A percentile compares a stretch with the other conserved stretches of the same genome.
These are phyloP conservation scores for Heliconius hewitsoni DNA, from an alignment of 1,140 invertebrate species.

Conservation along the genomic window DNA sequence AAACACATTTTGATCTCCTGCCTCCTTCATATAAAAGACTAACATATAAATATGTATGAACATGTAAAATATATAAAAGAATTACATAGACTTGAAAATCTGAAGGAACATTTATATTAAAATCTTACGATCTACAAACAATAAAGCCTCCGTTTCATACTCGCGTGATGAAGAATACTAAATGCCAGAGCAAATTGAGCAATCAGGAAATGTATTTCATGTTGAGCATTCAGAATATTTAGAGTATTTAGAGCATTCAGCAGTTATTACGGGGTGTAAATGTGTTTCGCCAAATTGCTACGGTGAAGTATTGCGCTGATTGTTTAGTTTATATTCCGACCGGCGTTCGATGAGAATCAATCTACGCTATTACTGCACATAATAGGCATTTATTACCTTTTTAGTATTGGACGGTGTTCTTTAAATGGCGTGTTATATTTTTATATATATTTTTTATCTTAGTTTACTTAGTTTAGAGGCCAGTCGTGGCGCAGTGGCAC, in stretches of 20 bases:
- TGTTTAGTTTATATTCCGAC: constrained; percentile 31
- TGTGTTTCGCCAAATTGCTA: constrained; percentile 40
- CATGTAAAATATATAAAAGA: background rate
- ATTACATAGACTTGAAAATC: background rate
- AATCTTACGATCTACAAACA: background rate
- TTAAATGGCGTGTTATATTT: background rate
- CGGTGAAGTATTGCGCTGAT: constrained; percentile 23
- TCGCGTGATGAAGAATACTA: background rate
- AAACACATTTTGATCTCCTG: background rate
- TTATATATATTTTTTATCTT: too few relatives aligned
- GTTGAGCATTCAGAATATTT: background rate
- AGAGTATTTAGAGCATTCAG: constrained; percentile 11
- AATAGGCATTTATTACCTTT: constrained; percentile 25
- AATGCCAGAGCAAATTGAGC: constrained; percentile 1
- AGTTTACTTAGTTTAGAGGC: too few relatives aligned
- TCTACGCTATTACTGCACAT: constrained; percentile 28
- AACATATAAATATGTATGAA: background rate
- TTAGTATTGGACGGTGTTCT: background rate
- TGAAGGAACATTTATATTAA: background rate
- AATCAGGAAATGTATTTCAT: background rate
- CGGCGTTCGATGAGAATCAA: constrained; percentile 28
- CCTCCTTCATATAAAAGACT: background rate
- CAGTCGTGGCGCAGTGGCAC: too few relatives aligned
- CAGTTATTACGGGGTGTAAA: constrained; percentile 35
- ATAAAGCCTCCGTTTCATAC: background rate